Evolutionary conservation across 1,140 invertebrate genomes (phyloP).

Genomic region (Andrena cerasifolii): DNA sequence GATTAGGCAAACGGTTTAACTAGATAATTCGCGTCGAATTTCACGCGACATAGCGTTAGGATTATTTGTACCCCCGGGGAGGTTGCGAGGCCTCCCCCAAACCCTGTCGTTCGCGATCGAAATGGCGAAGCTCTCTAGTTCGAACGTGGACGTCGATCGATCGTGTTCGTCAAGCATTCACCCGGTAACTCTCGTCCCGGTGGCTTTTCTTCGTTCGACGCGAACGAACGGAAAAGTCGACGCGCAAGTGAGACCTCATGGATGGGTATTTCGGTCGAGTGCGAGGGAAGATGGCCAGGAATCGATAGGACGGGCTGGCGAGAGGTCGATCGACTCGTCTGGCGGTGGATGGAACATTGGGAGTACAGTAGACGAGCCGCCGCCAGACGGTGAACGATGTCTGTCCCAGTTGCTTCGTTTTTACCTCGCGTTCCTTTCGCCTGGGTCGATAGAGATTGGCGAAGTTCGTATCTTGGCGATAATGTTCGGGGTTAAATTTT

Average conservation of each 20-base stretch:
- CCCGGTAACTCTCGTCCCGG: too few relatives aligned
- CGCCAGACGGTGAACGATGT: neutral
- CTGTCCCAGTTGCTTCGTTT: neutral
- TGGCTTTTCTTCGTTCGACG: conserved; percentile 61
- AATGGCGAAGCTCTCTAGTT: neutral
- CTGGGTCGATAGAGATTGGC: too few relatives aligned
- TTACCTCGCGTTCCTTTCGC: conserved; percentile 17
- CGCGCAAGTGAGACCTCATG: too few relatives aligned
- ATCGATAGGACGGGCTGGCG: too few relatives aligned
- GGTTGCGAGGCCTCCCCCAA: conserved; percentile 6
- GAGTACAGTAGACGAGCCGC: conserved; percentile 4
- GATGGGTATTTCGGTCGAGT: neutral
- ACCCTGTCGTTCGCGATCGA: neutral
- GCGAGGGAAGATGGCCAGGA: too few relatives aligned
- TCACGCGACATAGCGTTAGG: conserved; percentile 61
- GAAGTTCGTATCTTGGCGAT: too few relatives aligned
- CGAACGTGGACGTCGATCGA: neutral
- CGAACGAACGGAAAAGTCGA: conserved; percentile 60
- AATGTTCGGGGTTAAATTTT: too few relatives aligned
- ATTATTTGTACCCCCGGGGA: conserved; percentile 51
- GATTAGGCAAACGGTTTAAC: conserved; percentile 66
- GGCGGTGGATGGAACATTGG: neutral
- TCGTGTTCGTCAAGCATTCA: neutral
- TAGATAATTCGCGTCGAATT: conserved; percentile 63
- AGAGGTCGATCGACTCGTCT: conserved; percentile 13